Conservation (phyloP, 2,797 vertebrate species). For the Falco peregrinus region DNA sequence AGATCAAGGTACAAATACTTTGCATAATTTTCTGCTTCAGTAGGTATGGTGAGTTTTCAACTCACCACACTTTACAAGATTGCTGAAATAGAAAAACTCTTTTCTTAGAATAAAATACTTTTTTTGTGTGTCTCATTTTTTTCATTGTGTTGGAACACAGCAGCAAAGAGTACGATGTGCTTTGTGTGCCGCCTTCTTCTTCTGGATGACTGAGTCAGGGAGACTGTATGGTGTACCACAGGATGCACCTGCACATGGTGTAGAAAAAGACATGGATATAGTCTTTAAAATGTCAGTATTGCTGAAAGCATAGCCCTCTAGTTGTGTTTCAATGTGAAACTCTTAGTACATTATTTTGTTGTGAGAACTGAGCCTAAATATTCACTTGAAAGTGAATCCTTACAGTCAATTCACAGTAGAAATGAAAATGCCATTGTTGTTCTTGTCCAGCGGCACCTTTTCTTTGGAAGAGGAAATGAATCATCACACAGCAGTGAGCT, state of each 20-base stretch:
- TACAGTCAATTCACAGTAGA: neutral
- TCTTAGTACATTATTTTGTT: neutral
- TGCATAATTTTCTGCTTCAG: neutral
- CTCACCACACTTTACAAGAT: neutral
- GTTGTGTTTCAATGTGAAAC: neutral
- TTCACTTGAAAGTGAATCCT: neutral
- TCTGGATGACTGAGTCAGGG: neutral
- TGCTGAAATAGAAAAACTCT: neutral
- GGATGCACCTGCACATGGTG: neutral
- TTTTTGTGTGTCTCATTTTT: neutral
- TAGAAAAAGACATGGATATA: neutral
- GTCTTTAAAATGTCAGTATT: neutral
- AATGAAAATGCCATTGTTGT: neutral
- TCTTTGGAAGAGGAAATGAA: constrained; percentile 20
- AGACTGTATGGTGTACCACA: neutral
- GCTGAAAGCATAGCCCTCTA: neutral
- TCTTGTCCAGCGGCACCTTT: neutral
- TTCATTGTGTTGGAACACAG: neutral
- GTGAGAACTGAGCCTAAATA: neutral
- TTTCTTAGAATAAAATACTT: neutral
- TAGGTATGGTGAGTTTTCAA: neutral
- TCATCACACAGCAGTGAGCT: neutral
- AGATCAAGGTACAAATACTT: neutral
- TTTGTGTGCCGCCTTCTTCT: neutral
- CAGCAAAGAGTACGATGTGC: neutral